phyloP scores from a whole-genome alignment of 2,113 vertebrate species.

The Leptocoma aspasia region DNA sequence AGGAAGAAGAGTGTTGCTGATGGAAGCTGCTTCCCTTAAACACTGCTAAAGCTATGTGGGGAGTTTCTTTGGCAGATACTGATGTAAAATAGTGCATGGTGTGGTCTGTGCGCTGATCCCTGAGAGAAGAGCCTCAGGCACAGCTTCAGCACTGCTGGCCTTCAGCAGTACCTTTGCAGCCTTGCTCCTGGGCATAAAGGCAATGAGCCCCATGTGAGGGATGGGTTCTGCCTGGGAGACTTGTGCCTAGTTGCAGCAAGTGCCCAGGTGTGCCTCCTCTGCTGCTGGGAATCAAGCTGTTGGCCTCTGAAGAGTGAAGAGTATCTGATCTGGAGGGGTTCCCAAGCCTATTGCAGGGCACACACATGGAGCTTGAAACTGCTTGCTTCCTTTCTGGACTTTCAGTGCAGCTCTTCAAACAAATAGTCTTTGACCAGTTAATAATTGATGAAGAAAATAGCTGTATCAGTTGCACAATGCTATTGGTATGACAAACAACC shows the following conservation, averaged over 20 bases:
- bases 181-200: background rate
- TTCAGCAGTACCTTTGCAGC: background rate
- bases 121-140: background rate
- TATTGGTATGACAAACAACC: background rate
- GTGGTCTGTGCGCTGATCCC: background rate
- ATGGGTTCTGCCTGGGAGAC: background rate
- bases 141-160: background rate
- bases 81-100: fast-evolving
- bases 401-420: slow-evolving; percentile 7
- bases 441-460: slow-evolving; percentile 31
- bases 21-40: background rate
- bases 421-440: slow-evolving; percentile 24
- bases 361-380: background rate
- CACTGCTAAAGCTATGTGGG: background rate
- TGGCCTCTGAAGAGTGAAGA: fast-evolving
- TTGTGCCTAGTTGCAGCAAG: fast-evolving
- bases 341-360: background rate
- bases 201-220: background rate
- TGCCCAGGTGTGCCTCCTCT: background rate
- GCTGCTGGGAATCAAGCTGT: background rate
- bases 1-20: background rate
- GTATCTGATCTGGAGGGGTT: background rate
- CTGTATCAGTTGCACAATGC: background rate
- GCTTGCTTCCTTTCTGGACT: background rate
- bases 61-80: background rate